A percentile compares a stretch with the other conserved stretches of the same genome.
Conservation (phyloP, 2,797 vertebrate genomes). For the Chelidonichthys spinosus region DNA sequence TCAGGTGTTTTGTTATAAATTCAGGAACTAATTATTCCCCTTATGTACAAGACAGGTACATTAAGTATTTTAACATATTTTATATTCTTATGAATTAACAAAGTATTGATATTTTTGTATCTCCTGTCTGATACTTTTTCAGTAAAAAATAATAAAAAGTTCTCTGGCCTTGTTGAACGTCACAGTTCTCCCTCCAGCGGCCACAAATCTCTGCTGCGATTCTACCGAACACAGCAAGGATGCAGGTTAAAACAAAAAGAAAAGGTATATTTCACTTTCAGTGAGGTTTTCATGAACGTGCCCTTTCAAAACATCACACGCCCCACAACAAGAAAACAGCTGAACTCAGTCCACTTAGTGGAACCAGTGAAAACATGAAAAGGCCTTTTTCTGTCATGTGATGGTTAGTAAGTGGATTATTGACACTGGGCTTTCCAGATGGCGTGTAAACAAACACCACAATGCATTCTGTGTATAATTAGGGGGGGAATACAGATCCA, state of each 20-base stretch:
- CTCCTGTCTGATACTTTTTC: no score
- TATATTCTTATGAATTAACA: not conserved
- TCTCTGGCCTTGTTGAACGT: slow-evolving; percentile 4
- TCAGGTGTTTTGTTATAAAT: not conserved
- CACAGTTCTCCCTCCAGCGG: slow-evolving; percentile 38
- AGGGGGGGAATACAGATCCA: not conserved
- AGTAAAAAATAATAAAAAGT: no score
- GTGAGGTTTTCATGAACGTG: slow-evolving; percentile 13
- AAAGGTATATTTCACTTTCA: slow-evolving; percentile 29
- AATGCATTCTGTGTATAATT: not conserved
- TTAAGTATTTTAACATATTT: not conserved
- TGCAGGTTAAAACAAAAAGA: slow-evolving; percentile 15
- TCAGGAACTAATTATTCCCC: not conserved
- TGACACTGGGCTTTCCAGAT: slow-evolving; percentile 52
- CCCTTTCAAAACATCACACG: not conserved
- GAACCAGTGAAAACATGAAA: slow-evolving; percentile 2
- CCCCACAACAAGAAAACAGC: not conserved
- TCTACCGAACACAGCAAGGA: not conserved
- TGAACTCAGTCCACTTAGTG: not conserved
- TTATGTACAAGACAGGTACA: not conserved
- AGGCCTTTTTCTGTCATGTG: slow-evolving; percentile 11
- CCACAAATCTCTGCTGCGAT: slow-evolving; percentile 39
- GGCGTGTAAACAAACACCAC: slow-evolving; percentile 9
- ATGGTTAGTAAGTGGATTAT: slow-evolving; percentile 10
- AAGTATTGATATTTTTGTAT: not conserved